These are phyloP conservation scores for Cosmia trapezina DNA, from an alignment of 2,888 invertebrate species.

Conservation along the genomic window DNA sequence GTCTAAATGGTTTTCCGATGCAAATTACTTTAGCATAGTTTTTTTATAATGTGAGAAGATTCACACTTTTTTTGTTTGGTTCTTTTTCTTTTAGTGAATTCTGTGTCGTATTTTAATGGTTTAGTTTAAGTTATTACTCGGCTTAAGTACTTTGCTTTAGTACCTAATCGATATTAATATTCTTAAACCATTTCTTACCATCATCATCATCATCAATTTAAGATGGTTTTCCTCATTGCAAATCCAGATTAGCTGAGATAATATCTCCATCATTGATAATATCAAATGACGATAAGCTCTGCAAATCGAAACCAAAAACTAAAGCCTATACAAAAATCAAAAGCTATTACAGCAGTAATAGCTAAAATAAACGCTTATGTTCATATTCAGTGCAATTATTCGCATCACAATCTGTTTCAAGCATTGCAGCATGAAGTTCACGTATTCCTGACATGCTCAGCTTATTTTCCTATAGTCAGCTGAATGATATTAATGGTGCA, in stretches of 20 bases:
- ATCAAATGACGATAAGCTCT: not conserved
- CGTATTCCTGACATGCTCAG: slow-evolving; percentile 14
- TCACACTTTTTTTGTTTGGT: not conserved
- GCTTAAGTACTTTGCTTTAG: not conserved
- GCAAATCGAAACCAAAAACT: not conserved
- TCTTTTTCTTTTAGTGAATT: not conserved
- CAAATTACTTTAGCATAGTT: slow-evolving; percentile 39
- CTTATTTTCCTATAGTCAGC: slow-evolving; percentile 17
- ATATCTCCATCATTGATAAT: too few species aligned
- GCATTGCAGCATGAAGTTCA: slow-evolving; percentile 13
- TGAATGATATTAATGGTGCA: slow-evolving; percentile 17
- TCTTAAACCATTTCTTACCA: not conserved
- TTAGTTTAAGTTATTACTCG: not conserved
- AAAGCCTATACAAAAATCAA: too few species aligned
- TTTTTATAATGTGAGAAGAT: slow-evolving; percentile 33
- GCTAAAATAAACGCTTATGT: slow-evolving; percentile 8
- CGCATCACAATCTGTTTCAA: not conserved
- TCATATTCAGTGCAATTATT: slow-evolving; percentile 26
- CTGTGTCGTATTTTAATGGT: not conserved
- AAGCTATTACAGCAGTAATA: too few species aligned
- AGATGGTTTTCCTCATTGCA: not conserved
- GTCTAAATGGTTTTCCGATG: slow-evolving; percentile 48
- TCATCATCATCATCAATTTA: not conserved
- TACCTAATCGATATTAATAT: not conserved
- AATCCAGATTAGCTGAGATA: not conserved